A percentile compares a stretch with the other conserved stretches of the same genome.
These are phyloP conservation scores for Triplophysa rosa DNA, from an alignment of 2,113 vertebrate species.

Conservation along the genomic window DNA sequence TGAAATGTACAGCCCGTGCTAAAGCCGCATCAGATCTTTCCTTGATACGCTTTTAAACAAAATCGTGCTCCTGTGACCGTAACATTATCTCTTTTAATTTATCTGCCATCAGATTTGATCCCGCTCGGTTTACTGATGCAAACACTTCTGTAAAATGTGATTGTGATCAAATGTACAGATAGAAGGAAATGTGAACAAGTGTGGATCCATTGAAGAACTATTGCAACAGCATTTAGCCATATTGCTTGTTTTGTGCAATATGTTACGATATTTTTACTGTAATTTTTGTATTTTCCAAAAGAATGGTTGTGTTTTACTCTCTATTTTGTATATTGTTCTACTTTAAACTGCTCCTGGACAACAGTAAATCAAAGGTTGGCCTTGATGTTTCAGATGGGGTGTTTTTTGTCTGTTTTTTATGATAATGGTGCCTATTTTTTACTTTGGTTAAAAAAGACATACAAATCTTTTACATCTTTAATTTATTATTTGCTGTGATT, in stretches of 20 bases:
- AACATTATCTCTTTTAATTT: conserved; percentile 41
- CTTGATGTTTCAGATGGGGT: too few species aligned
- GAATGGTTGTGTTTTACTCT: too few species aligned
- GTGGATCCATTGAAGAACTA: conserved; percentile 5
- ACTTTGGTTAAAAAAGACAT: too few species aligned
- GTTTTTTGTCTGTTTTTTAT: too few species aligned
- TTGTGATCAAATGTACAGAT: background rate
- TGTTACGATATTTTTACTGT: too few species aligned
- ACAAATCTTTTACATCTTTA: too few species aligned
- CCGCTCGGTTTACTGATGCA: conserved; percentile 4
- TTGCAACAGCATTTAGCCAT: background rate
- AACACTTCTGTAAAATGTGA: background rate
- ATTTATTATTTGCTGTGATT: too few species aligned
- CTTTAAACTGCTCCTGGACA: too few species aligned
- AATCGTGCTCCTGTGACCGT: conserved; percentile 36
- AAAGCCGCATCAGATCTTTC: conserved; percentile 59
- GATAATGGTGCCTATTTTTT: too few species aligned
- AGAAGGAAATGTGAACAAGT: conserved; percentile 21
- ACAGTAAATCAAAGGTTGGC: too few species aligned
- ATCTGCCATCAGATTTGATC: conserved; percentile 21
- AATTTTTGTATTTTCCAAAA: too few species aligned
- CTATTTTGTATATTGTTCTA: too few species aligned
- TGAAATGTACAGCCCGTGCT: conserved; percentile 58
- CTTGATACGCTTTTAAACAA: conserved; percentile 40
- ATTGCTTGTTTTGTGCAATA: background rate